Conservation (phyloP, 2,888 invertebrate genomes). For the Thyatira batis region DNA sequence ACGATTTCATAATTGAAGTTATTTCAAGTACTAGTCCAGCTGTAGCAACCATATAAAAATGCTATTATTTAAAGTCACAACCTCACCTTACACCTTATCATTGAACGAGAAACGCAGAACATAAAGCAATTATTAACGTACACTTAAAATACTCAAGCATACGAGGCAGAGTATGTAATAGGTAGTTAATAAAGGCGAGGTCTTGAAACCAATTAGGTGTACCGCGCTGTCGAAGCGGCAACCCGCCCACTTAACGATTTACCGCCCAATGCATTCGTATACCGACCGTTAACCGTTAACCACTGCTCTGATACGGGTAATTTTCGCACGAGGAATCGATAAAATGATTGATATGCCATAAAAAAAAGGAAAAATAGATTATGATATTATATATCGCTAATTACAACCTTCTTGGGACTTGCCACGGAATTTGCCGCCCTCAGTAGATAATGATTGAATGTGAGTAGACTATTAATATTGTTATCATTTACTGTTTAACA, state of each 20-base stretch:
- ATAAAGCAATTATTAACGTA: not conserved
- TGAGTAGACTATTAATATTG: no score
- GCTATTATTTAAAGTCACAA: not conserved
- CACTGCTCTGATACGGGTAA: constrained; percentile 33
- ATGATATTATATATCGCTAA: no score
- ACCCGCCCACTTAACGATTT: constrained; percentile 57
- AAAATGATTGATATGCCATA: not conserved
- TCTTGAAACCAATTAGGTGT: constrained; percentile 44
- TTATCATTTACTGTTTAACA: no score
- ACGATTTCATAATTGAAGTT: not conserved
- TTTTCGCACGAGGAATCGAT: constrained; percentile 20
- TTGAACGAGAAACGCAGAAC: not conserved
- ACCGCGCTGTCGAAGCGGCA: constrained; percentile 40
- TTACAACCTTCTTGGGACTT: no score
- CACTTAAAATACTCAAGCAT: not conserved
- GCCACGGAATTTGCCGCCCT: no score
- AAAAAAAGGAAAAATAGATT: not conserved
- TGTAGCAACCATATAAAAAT: not conserved
- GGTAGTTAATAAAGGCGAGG: constrained; percentile 9
- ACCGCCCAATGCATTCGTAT: constrained; percentile 35
- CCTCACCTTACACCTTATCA: no score
- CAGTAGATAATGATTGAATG: no score
- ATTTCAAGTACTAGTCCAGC: not conserved
- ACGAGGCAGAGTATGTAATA: not conserved
- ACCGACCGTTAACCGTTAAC: constrained; percentile 11